Percentiles rank a stretch among this genome's conserved stretches.
Evolutionary conservation across 2,797 vertebrate genomes (phyloP).

Genomic region (Cygnus olor): DNA sequence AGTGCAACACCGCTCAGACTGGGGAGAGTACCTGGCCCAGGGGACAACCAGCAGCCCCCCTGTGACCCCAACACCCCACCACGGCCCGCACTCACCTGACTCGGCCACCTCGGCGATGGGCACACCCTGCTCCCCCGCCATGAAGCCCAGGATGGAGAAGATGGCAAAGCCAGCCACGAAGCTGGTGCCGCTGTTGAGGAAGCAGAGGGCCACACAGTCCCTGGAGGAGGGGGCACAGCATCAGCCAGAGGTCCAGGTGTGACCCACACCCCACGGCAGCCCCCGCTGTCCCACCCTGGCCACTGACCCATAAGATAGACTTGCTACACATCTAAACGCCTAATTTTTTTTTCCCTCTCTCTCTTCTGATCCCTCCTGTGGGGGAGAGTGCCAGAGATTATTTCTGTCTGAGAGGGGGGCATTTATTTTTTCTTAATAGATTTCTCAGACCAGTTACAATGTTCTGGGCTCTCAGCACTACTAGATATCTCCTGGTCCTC

Average conservation of each 20-base stretch:
- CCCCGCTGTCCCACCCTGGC: neutral
- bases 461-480: neutral
- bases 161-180: conserved; percentile 93
- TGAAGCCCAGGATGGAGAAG: conserved; percentile 94
- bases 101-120: conserved; percentile 91
- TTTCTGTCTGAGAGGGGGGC: neutral
- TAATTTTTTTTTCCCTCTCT: neutral
- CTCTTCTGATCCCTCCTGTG: neutral
- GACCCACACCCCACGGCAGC: neutral
- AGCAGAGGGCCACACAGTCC: conserved; percentile 88
- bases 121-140: conserved; percentile 90
- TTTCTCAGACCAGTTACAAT: conserved; percentile 10
- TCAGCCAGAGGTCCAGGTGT: neutral
- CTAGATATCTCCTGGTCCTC: neutral
- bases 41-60: neutral
- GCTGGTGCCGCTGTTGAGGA: conserved; percentile 91
- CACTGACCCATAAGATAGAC: neutral
- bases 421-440: neutral
- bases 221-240: conserved; percentile 62
- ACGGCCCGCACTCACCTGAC: conserved; percentile 80
- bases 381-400: neutral
- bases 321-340: neutral
- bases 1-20: neutral
- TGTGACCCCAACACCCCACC: rapidly evolving
- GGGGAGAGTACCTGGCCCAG: neutral